Conservation (phyloP, 1,140 invertebrate species). For the Hycleus cichorii region DNA sequence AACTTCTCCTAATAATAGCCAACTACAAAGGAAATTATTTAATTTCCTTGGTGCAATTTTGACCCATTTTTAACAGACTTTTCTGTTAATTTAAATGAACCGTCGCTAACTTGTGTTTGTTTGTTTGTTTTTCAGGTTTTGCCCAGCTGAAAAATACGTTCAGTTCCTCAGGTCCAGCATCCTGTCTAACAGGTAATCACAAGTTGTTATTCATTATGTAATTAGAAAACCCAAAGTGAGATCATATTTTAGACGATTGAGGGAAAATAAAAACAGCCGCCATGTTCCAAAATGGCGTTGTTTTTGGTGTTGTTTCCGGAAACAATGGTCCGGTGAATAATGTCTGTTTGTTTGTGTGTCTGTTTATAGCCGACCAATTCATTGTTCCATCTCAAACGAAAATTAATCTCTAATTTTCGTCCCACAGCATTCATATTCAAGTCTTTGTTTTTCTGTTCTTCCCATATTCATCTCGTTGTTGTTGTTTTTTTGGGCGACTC, state of each 20-base stretch:
- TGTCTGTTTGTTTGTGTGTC: constrained; percentile 11
- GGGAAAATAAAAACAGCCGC: background rate
- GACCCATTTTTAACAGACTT: background rate
- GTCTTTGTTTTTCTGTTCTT: no score
- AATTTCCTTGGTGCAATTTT: background rate
- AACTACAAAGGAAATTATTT: no score
- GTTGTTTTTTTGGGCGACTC: no score
- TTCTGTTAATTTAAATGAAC: background rate
- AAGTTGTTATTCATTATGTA: background rate
- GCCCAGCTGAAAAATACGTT: constrained; percentile 48
- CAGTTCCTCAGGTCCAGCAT: constrained; percentile 42
- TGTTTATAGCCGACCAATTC: background rate
- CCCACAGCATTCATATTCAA: no score
- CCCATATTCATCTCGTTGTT: no score
- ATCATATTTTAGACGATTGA: background rate
- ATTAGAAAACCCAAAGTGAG: constrained; percentile 5
- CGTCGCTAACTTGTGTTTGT: background rate
- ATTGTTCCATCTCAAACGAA: background rate
- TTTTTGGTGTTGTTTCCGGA: constrained; percentile 11
- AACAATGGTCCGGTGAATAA: constrained; percentile 18
- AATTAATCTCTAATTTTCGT: no score
- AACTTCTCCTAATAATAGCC: no score
- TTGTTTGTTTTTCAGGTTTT: constrained; percentile 42
- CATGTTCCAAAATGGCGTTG: constrained; percentile 18
- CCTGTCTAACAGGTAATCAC: constrained; percentile 47